Base-by-base conservation (phyloP, 2,113 vertebrate species). In the Zapornia atra region DNA sequence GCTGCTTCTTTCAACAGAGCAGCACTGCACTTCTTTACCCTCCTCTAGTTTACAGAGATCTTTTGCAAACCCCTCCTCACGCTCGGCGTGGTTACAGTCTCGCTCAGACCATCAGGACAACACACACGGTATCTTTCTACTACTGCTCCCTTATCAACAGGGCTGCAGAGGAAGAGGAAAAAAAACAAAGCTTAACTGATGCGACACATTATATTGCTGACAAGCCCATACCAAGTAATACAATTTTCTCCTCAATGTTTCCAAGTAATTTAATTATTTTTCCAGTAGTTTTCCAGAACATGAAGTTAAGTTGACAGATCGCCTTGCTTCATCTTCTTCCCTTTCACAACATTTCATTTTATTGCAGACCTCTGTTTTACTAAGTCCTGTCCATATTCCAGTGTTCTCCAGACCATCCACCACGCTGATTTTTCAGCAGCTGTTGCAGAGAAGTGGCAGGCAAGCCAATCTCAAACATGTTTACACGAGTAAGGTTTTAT, bases 211-310 rank as follows among this genome's bases (percentile, higher is more conserved):
- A 81, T 29, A 48, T 17, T 53, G 93, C 20, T 96, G 96, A 96
- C 96, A 97, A 95, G 93, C 86, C 91, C 93, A 82, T 87, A 82
- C 91, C 83, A 86, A 84, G 61, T 94, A 97, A 97, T 95, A 87
- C 4, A 29, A 95, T 96, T 96, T 96, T 88, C 89, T 92, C 81
- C 78, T 95, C 5, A 4, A 75, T 92, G 93, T 81, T 96, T 95
- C 86, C 65, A 94, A 96, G 63, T 96, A 96, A 96, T 78, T 82
- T 31, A 46, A 96, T 97, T 97, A 91, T 82, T 96, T 96, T 81
- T 78, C 91, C 89, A 76, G 93, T 75, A 91, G 86, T 92, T 96
- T 94, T 92, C 95, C 95, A 97, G 84, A 84, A 64, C 61, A 82
- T 36, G 80, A 90, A 88, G 86, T 82, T 82, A 90, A 90, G 31